Conservation (phyloP, 92 coral and sea anemone genomes). For the Epizoanthus ramosus region DNA sequence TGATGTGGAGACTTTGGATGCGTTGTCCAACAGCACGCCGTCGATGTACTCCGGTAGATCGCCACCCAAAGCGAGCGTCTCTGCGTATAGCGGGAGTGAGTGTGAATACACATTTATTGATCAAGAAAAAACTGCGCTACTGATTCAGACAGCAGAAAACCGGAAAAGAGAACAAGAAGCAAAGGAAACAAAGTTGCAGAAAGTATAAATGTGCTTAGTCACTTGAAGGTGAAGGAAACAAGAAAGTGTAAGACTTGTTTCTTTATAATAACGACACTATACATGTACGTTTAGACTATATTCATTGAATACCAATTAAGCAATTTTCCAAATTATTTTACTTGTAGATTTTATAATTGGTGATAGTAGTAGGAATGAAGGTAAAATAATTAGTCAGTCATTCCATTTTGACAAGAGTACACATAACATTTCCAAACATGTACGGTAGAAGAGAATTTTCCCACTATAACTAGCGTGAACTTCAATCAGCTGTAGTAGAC, state of each 20-base stretch:
- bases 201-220: background rate
- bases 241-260: too few relatives aligned
- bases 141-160: slow-evolving; percentile 72
- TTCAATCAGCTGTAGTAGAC: too few relatives aligned
- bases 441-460: too few relatives aligned
- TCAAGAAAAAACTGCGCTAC: slow-evolving; percentile 73
- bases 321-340: too few relatives aligned
- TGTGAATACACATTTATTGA: slow-evolving; percentile 89
- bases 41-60: slow-evolving; percentile 39
- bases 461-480: too few relatives aligned
- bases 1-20: slow-evolving; percentile 64
- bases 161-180: slow-evolving; percentile 34
- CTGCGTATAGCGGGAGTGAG: slow-evolving; percentile 61
- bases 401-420: too few relatives aligned
- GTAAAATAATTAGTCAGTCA: too few relatives aligned
- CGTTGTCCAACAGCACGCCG: slow-evolving; percentile 58
- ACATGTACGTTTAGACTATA: background rate
- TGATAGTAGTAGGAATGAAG: too few relatives aligned
- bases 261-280: too few relatives aligned
- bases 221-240: background rate
- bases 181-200: background rate
- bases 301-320: background rate
- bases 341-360: too few relatives aligned
- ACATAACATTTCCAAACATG: too few relatives aligned
- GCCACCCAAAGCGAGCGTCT: slow-evolving; percentile 40